phyloP scores from a whole-genome alignment of 2,888 invertebrate species.

The Exocentrus adspersus region DNA sequence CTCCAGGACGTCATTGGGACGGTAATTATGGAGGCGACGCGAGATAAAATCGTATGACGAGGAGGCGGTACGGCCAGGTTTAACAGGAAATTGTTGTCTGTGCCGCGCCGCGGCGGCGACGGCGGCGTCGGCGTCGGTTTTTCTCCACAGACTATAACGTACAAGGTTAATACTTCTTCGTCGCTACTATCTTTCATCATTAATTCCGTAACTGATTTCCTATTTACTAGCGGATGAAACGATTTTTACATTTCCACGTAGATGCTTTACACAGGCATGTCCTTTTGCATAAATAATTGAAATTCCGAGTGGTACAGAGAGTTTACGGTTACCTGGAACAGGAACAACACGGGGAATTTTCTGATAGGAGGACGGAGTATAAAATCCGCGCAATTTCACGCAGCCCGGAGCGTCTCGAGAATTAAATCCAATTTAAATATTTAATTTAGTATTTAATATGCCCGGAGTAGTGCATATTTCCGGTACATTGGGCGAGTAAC shows the following conservation, averaged over 20 bases:
- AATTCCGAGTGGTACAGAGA: too few species aligned
- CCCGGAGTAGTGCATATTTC: slow-evolving; percentile 8
- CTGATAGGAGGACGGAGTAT: neutral
- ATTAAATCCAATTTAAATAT: slow-evolving; percentile 22
- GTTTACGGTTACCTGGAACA: neutral
- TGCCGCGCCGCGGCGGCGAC: too few species aligned
- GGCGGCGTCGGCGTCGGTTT: slow-evolving; percentile 36
- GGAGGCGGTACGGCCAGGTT: slow-evolving; percentile 41
- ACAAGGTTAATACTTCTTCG: too few species aligned
- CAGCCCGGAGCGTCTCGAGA: slow-evolving; percentile 1
- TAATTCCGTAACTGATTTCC: too few species aligned
- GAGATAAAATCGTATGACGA: slow-evolving; percentile 45
- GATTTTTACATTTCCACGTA: too few species aligned
- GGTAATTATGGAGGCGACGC: slow-evolving; percentile 47
- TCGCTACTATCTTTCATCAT: too few species aligned
- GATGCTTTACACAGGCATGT: too few species aligned
- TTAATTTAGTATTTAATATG: slow-evolving; percentile 21
- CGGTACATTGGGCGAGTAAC: neutral
- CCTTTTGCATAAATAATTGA: too few species aligned
- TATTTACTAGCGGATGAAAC: too few species aligned
- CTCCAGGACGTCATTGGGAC: slow-evolving; percentile 48
- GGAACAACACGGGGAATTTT: neutral
- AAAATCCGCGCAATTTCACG: slow-evolving; percentile 4
- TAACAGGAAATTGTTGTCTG: slow-evolving; percentile 51
- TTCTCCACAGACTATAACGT: too few species aligned